Evolutionary conservation across 2,888 invertebrate genomes (phyloP), one percentile per base, ranked within the genome.

Genomic region (Serripes groenlandicus): DNA sequence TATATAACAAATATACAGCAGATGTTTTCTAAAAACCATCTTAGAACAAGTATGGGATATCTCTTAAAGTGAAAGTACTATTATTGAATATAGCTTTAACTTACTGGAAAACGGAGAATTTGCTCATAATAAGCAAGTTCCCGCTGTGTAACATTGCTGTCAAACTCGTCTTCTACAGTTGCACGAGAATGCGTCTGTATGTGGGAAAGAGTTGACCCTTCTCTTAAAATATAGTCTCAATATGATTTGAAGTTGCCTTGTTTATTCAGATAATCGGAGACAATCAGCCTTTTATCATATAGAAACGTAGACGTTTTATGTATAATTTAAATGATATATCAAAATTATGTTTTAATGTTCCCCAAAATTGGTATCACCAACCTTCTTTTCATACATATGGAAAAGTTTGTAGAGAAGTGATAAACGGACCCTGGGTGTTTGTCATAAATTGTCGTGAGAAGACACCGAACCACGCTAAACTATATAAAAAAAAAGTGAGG

Each of bases 401-500:
- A n/a, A n/a, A n/a, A n/a, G n/a, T n/a, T n/a, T n/a, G n/a, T n/a
- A n/a, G n/a, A n/a, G n/a, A n/a, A n/a, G n/a, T 15, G 7, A 9
- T 26, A 56, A 26, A 26, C 18, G 26, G 28, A 26, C n/a, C n/a
- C 34, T 23, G 21, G 64, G 35, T 3, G n/a, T n/a, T 21, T 60
- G 78, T 34, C 34, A 54, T 56, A 78, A 83, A 78, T 75, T 72
- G 71, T 75, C 78, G 82, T 83, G 82, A 78, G 82, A 83, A 34
- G 58, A 56, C 54, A 34, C 54, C 34, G 35, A 58, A 71, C 21
- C 11, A 58, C 34, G 35, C 35, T n/a, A n/a, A n/a, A n/a, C 35
- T 32, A 26, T 58, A 58, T 71, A 34, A 26, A 18, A 23, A 71
- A 52, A 71, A 71, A 35, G 56, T 54, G 54, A 42, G 37, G 42